Percentiles rank a stretch among this genome's conserved stretches.
Evolutionary conservation across 2,888 invertebrate genomes (phyloP).

Genomic region (Calameuta idolon): DNA sequence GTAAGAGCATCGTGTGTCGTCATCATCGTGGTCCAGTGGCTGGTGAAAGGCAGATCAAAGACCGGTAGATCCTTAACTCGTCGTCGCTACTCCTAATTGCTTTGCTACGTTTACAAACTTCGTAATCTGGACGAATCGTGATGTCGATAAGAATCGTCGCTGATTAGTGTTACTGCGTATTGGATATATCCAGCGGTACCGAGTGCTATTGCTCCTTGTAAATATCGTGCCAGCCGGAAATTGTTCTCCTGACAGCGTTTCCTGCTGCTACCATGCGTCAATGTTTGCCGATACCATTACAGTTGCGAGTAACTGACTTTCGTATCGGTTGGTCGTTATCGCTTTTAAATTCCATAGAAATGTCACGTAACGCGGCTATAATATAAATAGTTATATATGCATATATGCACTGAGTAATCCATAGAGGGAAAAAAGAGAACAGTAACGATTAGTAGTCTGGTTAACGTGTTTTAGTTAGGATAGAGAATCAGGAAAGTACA

Average conservation of each 20-base stretch:
- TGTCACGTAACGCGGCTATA: neutral
- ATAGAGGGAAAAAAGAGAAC: too few species aligned
- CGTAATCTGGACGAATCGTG: neutral
- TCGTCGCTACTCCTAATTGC: neutral
- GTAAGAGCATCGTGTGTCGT: neutral
- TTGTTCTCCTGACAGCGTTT: neutral
- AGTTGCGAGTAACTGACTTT: neutral
- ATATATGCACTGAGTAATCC: too few species aligned
- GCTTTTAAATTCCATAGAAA: neutral
- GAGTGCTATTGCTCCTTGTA: constrained; percentile 13
- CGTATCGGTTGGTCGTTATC: neutral
- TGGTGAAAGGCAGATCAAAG: neutral
- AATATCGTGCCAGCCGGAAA: constrained; percentile 24
- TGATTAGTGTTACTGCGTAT: neutral
- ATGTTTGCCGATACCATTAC: neutral
- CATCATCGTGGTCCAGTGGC: too few species aligned
- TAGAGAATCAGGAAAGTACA: too few species aligned
- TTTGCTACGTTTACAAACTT: neutral
- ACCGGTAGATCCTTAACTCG: neutral
- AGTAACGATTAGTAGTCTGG: too few species aligned
- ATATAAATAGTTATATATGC: too few species aligned
- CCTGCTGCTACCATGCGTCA: neutral
- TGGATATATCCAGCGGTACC: neutral
- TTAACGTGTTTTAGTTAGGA: too few species aligned
- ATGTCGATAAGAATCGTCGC: neutral